These are phyloP conservation scores for Tipula lateralis DNA, from an alignment of 2,888 invertebrate genomes.

Conservation along the genomic window DNA sequence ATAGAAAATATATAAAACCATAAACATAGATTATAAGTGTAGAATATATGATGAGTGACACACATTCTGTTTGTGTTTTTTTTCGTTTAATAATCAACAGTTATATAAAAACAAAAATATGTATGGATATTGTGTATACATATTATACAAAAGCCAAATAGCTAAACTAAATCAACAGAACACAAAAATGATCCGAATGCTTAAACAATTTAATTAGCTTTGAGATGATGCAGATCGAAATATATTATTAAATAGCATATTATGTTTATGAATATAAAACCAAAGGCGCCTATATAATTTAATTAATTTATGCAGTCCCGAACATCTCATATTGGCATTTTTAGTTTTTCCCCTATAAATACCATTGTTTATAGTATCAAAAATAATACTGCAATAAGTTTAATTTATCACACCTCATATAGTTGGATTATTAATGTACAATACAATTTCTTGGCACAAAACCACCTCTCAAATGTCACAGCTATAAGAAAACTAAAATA, in stretches of 20 bases:
- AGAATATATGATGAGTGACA: constrained; percentile 24
- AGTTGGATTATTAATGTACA: too few species aligned
- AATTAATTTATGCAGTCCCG: background rate
- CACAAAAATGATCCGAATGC: background rate
- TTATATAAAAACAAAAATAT: background rate
- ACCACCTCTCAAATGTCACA: too few species aligned
- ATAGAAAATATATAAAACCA: constrained; percentile 6
- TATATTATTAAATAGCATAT: constrained; percentile 1
- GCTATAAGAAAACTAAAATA: too few species aligned
- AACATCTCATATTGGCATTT: background rate
- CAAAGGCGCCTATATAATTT: background rate
- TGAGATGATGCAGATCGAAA: background rate
- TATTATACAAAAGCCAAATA: background rate
- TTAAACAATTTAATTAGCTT: constrained; percentile 20
- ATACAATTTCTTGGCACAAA: too few species aligned
- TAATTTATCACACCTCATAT: too few species aligned
- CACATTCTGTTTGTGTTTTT: constrained; percentile 13
- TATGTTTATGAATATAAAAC: background rate
- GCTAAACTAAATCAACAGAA: background rate
- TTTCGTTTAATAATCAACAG: constrained; percentile 7
- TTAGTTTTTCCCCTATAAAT: too few species aligned
- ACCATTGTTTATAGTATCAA: too few species aligned
- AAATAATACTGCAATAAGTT: too few species aligned
- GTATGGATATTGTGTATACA: background rate
- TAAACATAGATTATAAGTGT: constrained; percentile 11